Conservation (phyloP, 2,888 invertebrate genomes). For the Chrysotoxum bicinctum region DNA sequence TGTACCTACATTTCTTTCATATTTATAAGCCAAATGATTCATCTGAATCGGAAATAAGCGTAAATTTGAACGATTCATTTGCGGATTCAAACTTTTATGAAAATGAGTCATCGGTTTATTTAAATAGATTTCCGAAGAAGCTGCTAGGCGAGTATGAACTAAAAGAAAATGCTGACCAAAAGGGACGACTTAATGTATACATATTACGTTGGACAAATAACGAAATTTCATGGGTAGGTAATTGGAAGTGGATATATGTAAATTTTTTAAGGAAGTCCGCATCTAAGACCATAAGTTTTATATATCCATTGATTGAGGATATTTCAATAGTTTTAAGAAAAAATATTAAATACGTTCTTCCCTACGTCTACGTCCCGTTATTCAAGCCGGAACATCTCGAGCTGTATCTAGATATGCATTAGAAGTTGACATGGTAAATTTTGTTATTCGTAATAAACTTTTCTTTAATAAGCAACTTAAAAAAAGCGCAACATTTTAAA, state of each 20-base stretch:
- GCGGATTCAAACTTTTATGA: not conserved
- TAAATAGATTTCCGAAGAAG: not conserved
- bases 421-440: not conserved
- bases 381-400: not conserved
- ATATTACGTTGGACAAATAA: not conserved
- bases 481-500: too few species aligned
- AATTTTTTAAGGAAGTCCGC: not conserved
- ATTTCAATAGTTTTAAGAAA: not conserved
- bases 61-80: not conserved
- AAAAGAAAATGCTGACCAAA: not conserved
- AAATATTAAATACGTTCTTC: not conserved
- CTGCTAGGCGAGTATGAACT: not conserved
- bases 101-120: not conserved
- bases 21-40: not conserved
- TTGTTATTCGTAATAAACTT: not conserved
- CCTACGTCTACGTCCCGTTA: too few species aligned
- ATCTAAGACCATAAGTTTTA: not conserved
- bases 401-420: not conserved
- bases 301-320: too few species aligned
- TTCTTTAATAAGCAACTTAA: not conserved
- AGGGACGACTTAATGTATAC: not conserved
- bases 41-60: not conserved
- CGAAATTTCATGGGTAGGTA: not conserved
- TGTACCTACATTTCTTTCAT: not conserved
- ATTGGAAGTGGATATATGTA: not conserved